Evolutionary conservation across 2,113 vertebrate genomes (phyloP).

Genomic region (Setophaga kirtlandii): DNA sequence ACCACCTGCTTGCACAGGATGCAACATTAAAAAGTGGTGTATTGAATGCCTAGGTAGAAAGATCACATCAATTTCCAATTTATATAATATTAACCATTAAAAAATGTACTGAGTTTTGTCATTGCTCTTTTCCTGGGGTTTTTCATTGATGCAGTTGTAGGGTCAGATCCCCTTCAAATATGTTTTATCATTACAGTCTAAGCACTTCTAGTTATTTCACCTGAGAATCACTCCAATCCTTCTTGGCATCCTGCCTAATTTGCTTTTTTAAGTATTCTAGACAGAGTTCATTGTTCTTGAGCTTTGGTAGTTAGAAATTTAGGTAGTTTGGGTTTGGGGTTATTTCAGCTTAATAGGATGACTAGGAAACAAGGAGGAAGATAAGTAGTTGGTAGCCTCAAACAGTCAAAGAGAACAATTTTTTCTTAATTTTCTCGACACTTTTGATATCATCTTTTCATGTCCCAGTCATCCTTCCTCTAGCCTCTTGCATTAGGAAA

Average conservation of each 20-base stretch:
- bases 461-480: not conserved
- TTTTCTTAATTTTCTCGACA: not conserved
- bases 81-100: not conserved
- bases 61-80: not conserved
- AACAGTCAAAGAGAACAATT: not conserved
- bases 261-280: not conserved
- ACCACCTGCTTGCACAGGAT: not conserved
- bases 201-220: not conserved
- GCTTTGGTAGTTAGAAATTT: not conserved
- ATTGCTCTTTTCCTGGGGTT: not conserved
- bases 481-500: not conserved
- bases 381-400: not conserved
- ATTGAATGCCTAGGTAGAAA: not conserved
- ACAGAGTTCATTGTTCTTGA: not conserved
- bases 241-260: not conserved
- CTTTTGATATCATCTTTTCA: not conserved
- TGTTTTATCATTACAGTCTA: not conserved
- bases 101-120: not conserved
- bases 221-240: not conserved
- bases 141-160: not conserved
- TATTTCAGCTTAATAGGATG: not conserved
- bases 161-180: not conserved
- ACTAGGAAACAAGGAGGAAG: not conserved
- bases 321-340: not conserved
- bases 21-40: not conserved